These are phyloP conservation scores for Tenthredo distinguenda DNA, from an alignment of 2,888 invertebrate species.

Conservation along the genomic window DNA sequence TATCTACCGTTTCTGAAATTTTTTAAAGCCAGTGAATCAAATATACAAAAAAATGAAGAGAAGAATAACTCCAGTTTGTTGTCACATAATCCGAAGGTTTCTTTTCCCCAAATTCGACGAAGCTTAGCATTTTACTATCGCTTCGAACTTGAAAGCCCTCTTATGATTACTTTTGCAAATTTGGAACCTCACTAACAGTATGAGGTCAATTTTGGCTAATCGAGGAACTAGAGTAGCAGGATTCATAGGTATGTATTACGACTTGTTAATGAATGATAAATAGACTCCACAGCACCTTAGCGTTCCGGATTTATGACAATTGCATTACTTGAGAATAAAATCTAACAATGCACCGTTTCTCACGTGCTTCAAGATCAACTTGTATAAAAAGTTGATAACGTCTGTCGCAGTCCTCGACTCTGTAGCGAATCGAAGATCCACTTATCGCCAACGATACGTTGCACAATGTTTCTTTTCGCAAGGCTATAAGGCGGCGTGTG, in stretches of 20 bases:
- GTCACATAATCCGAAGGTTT: neutral
- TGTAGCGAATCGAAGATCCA: constrained; percentile 20
- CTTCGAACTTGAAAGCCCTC: neutral
- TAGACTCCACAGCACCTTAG: neutral
- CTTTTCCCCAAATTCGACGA: neutral
- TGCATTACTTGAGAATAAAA: constrained; percentile 6
- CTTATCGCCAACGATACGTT: neutral
- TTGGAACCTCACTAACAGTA: no score
- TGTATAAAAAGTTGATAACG: constrained; percentile 33
- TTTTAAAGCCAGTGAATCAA: neutral
- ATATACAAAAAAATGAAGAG: neutral
- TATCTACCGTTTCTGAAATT: neutral
- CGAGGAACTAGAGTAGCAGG: neutral
- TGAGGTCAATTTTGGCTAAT: no score
- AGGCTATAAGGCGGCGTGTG: neutral
- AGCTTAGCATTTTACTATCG: neutral
- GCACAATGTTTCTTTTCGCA: constrained; percentile 8
- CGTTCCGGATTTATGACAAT: neutral
- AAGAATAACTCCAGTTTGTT: neutral
- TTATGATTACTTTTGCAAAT: neutral
- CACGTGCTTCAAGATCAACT: constrained; percentile 15
- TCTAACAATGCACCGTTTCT: neutral
- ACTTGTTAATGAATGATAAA: neutral
- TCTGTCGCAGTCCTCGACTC: constrained; percentile 11
- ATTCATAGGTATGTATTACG: neutral